Conservation (phyloP, 2,888 invertebrate genomes). For the Vandiemenella viatica region DNA sequence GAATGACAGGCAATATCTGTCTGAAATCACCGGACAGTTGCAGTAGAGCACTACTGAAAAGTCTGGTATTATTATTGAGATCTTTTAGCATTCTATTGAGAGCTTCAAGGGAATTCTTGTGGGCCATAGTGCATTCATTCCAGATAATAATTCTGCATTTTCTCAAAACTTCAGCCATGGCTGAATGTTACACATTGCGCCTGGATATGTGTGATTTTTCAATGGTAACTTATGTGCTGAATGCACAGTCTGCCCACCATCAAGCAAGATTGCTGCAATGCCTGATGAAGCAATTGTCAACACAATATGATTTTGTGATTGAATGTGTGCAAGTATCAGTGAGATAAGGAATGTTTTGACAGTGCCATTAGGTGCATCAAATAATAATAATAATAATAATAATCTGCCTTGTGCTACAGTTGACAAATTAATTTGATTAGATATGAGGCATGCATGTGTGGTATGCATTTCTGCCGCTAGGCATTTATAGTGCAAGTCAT, state of each 20-base stretch:
- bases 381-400: no score
- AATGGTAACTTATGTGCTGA: conserved; percentile 26
- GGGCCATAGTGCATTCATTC: conserved; percentile 29
- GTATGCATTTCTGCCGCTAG: no score
- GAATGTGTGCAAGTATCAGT: conserved; percentile 24
- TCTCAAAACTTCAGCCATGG: conserved; percentile 21
- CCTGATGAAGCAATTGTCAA: conserved; percentile 29
- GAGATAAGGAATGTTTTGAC: conserved; percentile 29
- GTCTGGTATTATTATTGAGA: not conserved
- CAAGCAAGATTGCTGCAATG: conserved; percentile 30
- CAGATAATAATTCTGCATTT: conserved; percentile 24
- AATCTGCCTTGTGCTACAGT: no score
- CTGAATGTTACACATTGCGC: conserved; percentile 22
- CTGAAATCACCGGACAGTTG: conserved; percentile 2
- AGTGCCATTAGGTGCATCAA: conserved; percentile 26
- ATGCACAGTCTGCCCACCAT: conserved; percentile 26
- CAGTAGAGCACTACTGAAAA: conserved; percentile 1
- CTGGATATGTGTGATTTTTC: conserved; percentile 20
- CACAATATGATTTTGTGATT: conserved; percentile 22
- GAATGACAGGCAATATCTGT: conserved; percentile 4
- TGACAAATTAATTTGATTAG: no score
- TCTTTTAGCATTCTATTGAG: no score
- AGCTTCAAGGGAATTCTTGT: no score
- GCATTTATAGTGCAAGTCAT: no score
- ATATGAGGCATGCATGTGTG: no score